phyloP scores from a whole-genome alignment of 2,797 vertebrate genomes.

The Acrossocheilus wenchowensis region DNA sequence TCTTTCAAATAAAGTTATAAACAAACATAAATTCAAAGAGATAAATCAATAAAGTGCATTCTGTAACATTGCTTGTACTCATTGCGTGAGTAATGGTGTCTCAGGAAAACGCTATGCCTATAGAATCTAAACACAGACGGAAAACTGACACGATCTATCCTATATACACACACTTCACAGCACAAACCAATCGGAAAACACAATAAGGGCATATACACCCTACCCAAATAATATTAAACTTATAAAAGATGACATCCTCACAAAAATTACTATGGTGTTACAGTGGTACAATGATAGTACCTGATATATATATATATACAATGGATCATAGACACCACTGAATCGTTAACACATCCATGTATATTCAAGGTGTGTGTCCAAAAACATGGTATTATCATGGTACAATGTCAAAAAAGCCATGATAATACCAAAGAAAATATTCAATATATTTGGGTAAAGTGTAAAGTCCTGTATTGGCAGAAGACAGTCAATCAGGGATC shows the following conservation, averaged over 20 bases:
- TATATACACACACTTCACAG: slow-evolving; percentile 34
- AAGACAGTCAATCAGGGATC: slow-evolving; percentile 1
- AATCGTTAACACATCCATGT: not conserved
- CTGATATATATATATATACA: not conserved
- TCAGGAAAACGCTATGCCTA: slow-evolving; percentile 56
- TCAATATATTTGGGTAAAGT: slow-evolving; percentile 30
- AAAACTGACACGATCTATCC: slow-evolving; percentile 40
- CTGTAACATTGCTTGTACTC: slow-evolving; percentile 49
- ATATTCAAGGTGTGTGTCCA: not conserved
- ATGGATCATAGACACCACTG: not conserved
- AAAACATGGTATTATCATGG: not conserved
- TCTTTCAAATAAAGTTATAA: slow-evolving; percentile 14
- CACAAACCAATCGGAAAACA: slow-evolving; percentile 21
- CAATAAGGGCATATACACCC: slow-evolving; percentile 8
- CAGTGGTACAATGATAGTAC: not conserved
- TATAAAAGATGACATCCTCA: not conserved
- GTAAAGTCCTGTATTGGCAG: slow-evolving; percentile 19
- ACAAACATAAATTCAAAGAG: slow-evolving; percentile 45
- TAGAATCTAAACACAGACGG: slow-evolving; percentile 47
- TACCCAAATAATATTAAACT: slow-evolving; percentile 19
- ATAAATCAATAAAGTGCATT: slow-evolving; percentile 72
- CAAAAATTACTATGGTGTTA: not conserved
- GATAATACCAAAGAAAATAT: not conserved
- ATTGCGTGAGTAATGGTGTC: slow-evolving; percentile 34
- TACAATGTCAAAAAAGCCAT: not conserved